Evolutionary conservation across 2,888 invertebrate genomes (phyloP).

Genomic region (Shargacucullia verbasci): DNA sequence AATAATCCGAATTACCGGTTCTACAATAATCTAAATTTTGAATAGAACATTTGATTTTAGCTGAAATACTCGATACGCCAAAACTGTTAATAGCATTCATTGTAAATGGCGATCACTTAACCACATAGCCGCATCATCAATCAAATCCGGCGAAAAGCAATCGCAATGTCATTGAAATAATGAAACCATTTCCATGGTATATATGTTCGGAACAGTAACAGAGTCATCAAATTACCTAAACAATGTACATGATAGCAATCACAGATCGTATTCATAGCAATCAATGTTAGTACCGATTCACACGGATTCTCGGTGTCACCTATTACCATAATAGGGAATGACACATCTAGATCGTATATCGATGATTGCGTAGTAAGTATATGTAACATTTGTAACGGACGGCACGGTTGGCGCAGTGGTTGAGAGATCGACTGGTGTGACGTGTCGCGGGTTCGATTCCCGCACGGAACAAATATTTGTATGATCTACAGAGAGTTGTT

Average conservation of each 20-base stretch:
- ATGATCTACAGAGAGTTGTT: too few relatives aligned
- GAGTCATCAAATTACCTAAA: constrained; percentile 18
- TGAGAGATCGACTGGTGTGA: too few relatives aligned
- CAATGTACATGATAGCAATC: constrained; percentile 3
- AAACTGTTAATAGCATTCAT: neutral
- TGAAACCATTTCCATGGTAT: constrained; percentile 20
- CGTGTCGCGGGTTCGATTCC: too few relatives aligned
- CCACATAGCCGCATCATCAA: neutral
- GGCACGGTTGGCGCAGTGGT: too few relatives aligned
- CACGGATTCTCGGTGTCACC: neutral
- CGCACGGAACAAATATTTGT: too few relatives aligned
- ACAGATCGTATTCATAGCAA: constrained; percentile 18
- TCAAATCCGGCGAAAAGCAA: constrained; percentile 5
- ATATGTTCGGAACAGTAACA: constrained; percentile 14
- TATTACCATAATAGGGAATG: constrained; percentile 16
- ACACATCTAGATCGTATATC: constrained; percentile 33
- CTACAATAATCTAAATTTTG: too few relatives aligned
- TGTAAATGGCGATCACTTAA: neutral
- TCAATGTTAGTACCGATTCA: constrained; percentile 23
- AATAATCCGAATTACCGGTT: too few relatives aligned
- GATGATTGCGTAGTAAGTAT: neutral
- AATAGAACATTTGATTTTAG: too few relatives aligned
- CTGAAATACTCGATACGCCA: too few relatives aligned
- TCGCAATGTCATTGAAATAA: constrained; percentile 18
- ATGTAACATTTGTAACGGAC: neutral